Conservation (phyloP, 2,888 invertebrate species). For the Schrankia costaestrigalis region DNA sequence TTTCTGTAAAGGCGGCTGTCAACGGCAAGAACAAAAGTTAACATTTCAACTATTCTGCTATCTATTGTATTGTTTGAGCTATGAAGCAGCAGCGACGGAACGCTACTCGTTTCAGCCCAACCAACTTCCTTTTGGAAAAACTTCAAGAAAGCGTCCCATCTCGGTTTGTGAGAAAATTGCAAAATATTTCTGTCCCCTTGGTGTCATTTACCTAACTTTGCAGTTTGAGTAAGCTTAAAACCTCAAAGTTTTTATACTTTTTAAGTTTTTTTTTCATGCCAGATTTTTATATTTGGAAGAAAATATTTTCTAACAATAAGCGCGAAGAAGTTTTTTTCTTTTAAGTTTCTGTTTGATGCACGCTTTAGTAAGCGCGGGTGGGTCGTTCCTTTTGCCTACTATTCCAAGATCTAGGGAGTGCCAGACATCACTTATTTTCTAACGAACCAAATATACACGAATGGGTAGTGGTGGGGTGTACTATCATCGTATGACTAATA, state of each 20-base stretch:
- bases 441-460: too few species aligned
- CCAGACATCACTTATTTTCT: too few species aligned
- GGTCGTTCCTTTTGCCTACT: too few species aligned
- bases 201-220: constrained; percentile 74
- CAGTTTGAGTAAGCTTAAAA: constrained; percentile 72
- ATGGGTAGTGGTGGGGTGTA: too few species aligned
- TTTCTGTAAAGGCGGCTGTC: constrained; percentile 31
- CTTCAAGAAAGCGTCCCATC: constrained; percentile 57
- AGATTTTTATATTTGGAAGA: constrained; percentile 49
- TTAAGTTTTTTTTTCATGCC: constrained; percentile 43
- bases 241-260: constrained; percentile 56
- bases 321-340: constrained; percentile 38
- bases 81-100: constrained; percentile 37
- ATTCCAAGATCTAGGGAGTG: too few species aligned
- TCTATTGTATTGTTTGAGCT: constrained; percentile 54
- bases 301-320: constrained; percentile 42
- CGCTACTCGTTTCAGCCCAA: constrained; percentile 47
- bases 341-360: too few species aligned
- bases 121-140: constrained; percentile 59
- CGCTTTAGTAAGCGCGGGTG: too few species aligned
- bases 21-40: constrained; percentile 49
- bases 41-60: constrained; percentile 51
- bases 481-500: too few species aligned
- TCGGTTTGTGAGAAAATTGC: constrained; percentile 62
- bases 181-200: constrained; percentile 67